phyloP scores from a whole-genome alignment of 2,797 vertebrate species.

The Chelmon rostratus region DNA sequence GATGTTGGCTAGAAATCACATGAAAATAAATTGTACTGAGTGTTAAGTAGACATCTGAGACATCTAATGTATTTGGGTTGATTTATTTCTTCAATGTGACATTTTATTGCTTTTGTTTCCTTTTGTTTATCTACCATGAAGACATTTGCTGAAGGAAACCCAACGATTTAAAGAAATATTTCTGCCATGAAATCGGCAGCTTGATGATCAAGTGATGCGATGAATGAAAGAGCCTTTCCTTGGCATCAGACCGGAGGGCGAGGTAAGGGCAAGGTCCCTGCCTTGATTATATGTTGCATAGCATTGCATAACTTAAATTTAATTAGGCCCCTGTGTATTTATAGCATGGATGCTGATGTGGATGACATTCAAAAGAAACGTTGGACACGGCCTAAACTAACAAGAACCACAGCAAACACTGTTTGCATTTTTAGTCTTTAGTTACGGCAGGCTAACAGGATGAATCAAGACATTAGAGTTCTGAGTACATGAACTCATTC shows the following conservation, averaged over 20 bases:
- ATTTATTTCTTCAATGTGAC: conserved; percentile 19
- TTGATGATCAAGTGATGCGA: conserved; percentile 22
- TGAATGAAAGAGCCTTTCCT: conserved; percentile 38
- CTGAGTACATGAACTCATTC: background rate
- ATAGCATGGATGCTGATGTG: conserved; percentile 13
- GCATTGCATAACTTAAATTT: conserved; percentile 28
- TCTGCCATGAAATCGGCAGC: conserved; percentile 30
- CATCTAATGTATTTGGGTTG: conserved; percentile 20
- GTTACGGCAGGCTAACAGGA: background rate
- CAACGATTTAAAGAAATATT: conserved; percentile 28
- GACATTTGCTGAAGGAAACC: conserved; percentile 29
- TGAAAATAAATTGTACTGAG: conserved; percentile 14
- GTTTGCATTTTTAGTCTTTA: background rate
- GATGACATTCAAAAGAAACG: conserved; percentile 29
- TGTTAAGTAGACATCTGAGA: conserved; percentile 25
- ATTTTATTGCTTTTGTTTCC: background rate
- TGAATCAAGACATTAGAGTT: background rate
- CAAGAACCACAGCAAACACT: background rate
- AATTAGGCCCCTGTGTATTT: conserved; percentile 41
- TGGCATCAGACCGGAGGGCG: conserved; percentile 33
- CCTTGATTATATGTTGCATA: conserved; percentile 41
- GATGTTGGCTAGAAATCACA: conserved; percentile 10
- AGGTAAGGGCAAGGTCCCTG: conserved; percentile 40
- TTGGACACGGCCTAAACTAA: background rate
- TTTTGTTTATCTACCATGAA: conserved; percentile 38